Percentiles rank a stretch among this genome's conserved stretches.
Conservation (phyloP, 1,140 invertebrate genomes). For the Diabrotica virgifera region DNA sequence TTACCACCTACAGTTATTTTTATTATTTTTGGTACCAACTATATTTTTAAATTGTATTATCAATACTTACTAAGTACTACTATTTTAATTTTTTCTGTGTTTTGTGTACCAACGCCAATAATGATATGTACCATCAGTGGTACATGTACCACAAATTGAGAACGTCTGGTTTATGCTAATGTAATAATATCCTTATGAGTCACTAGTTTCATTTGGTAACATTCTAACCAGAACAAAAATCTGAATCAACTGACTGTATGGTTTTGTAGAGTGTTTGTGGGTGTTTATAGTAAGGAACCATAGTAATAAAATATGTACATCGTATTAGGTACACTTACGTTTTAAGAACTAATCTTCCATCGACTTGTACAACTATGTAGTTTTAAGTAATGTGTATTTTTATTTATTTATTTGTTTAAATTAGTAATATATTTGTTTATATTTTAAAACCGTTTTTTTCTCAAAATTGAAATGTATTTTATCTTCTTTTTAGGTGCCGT, state of each 20-base stretch:
- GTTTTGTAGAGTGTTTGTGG: constrained; percentile 9
- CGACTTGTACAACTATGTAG: constrained; percentile 5
- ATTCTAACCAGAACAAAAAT: neutral
- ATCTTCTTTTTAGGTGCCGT: too few species aligned
- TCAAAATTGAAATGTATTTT: too few species aligned
- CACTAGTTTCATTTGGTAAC: neutral
- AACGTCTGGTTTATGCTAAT: too few species aligned
- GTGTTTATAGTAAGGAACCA: neutral
- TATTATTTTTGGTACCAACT: too few species aligned
- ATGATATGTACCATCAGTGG: too few species aligned
- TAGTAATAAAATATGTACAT: neutral
- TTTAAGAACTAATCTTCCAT: constrained; percentile 7
- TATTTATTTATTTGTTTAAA: constrained; percentile 23
- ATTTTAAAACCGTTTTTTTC: neutral
- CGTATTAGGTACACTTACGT: neutral
- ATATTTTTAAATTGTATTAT: too few species aligned
- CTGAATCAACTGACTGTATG: neutral
- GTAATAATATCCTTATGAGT: too few species aligned
- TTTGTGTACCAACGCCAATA: too few species aligned
- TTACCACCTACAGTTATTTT: too few species aligned
- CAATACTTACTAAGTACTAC: too few species aligned
- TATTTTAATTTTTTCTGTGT: too few species aligned
- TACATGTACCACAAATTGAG: too few species aligned
- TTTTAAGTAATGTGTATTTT: constrained; percentile 14
- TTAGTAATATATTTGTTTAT: constrained; percentile 19